Conservation (phyloP, 2,797 vertebrate genomes). For the Coregonus sp. region DNA sequence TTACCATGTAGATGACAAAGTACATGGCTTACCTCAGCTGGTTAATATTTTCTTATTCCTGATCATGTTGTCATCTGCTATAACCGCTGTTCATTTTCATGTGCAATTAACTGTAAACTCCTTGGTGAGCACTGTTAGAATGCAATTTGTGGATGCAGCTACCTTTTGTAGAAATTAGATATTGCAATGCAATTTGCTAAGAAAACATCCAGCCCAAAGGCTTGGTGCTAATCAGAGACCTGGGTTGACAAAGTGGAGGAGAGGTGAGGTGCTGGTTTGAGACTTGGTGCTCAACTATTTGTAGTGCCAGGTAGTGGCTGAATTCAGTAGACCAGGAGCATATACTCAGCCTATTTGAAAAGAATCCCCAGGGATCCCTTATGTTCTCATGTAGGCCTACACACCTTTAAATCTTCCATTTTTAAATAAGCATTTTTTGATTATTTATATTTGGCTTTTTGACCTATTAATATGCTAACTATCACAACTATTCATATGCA, state of each 20-base stretch:
- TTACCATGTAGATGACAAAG: too few relatives aligned
- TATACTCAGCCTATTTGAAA: slow-evolving; percentile 20
- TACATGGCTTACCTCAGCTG: too few relatives aligned
- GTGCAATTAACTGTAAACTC: too few relatives aligned
- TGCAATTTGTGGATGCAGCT: too few relatives aligned
- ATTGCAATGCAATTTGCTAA: too few relatives aligned
- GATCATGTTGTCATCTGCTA: too few relatives aligned
- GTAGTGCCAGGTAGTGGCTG: background rate
- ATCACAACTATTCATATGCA: slow-evolving; percentile 53
- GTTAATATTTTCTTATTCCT: too few relatives aligned
- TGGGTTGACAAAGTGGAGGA: slow-evolving; percentile 17
- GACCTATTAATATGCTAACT: slow-evolving; percentile 38
- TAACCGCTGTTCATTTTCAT: too few relatives aligned
- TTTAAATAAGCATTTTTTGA: slow-evolving; percentile 47
- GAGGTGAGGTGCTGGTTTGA: background rate
- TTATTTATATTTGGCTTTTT: slow-evolving; percentile 52
- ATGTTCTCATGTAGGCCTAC: slow-evolving; percentile 19
- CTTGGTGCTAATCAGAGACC: too few relatives aligned
- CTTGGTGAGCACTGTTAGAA: too few relatives aligned
- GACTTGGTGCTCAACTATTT: background rate
- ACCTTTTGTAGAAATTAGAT: too few relatives aligned
- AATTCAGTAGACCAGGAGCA: slow-evolving; percentile 15
- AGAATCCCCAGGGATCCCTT: slow-evolving; percentile 13
- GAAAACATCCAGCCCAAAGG: too few relatives aligned
- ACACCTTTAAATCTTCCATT: slow-evolving; percentile 31